Percentiles rank a stretch among this genome's conserved stretches.
These are phyloP conservation scores for Sigmodon hispidus DNA, from an alignment of 2,113 vertebrate species.

Conservation along the genomic window DNA sequence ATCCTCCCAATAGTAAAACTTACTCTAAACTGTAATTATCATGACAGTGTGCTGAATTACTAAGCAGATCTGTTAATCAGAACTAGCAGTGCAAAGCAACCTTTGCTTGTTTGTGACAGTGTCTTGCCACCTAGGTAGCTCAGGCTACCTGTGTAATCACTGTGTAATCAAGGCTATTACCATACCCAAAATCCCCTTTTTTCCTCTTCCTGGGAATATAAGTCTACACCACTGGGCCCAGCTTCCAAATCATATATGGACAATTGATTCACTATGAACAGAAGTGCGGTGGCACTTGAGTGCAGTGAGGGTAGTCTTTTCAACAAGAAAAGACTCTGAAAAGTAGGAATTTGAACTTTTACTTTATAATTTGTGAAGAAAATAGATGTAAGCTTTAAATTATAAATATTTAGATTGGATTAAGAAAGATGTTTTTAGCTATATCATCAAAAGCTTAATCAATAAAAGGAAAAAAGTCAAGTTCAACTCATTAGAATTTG, in stretches of 20 bases:
- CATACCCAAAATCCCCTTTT: background rate
- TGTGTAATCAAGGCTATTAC: background rate
- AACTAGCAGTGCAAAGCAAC: background rate
- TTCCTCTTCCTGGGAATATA: background rate
- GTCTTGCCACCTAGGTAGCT: background rate
- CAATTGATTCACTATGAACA: background rate
- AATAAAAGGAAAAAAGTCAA: background rate
- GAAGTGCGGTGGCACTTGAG: background rate
- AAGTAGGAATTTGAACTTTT: background rate
- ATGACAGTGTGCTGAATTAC: background rate
- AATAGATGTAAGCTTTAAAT: background rate
- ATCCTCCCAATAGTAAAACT: background rate
- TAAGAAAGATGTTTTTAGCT: background rate
- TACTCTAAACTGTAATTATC: background rate
- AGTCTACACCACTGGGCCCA: background rate
- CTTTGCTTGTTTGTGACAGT: background rate
- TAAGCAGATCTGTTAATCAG: background rate
- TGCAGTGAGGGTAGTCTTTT: background rate
- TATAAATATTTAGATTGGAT: background rate
- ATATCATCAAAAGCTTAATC: background rate
- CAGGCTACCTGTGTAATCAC: background rate
- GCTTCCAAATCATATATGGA: background rate
- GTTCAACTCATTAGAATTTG: background rate
- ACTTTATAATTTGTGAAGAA: background rate
- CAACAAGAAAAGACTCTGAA: background rate